Evolutionary conservation across 2,797 vertebrate genomes (phyloP).

Genomic region (Lagocephalus sceleratus): DNA sequence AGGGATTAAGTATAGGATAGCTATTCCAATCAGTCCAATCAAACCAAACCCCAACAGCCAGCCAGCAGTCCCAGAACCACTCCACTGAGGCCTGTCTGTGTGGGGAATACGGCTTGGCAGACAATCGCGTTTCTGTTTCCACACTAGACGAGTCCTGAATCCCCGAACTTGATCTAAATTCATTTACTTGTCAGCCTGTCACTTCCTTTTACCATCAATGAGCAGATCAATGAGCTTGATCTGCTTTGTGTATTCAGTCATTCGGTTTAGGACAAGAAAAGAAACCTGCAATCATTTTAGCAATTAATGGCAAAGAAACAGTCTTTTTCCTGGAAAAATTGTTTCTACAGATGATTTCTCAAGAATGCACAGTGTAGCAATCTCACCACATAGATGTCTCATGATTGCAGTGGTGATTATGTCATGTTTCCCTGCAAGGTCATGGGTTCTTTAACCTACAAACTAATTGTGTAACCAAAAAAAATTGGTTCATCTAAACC

Average conservation of each 20-base stretch:
- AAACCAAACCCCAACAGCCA: slow-evolving; percentile 36
- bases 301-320: no score
- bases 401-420: slow-evolving; percentile 13
- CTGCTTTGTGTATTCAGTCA: no score
- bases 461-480: not conserved
- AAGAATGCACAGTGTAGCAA: slow-evolving; percentile 13
- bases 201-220: not conserved
- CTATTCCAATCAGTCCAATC: slow-evolving; percentile 32
- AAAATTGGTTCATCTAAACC: no score
- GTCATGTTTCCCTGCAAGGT: slow-evolving; percentile 8
- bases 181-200: slow-evolving; percentile 2
- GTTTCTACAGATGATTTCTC: slow-evolving; percentile 22
- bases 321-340: no score
- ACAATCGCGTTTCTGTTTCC: not conserved
- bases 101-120: slow-evolving; percentile 8
- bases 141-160: slow-evolving; percentile 1
- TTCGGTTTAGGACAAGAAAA: no score
- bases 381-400: slow-evolving; percentile 4
- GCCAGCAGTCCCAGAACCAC: slow-evolving; percentile 7
- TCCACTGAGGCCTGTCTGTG: slow-evolving; percentile 16
- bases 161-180: slow-evolving; percentile 5
- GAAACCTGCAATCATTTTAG: no score
- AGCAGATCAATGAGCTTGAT: no score
- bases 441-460: slow-evolving; percentile 21
- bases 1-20: no score